These are phyloP conservation scores for Drosophila elegans DNA, from an alignment of 1,140 invertebrate genomes.

Conservation along the genomic window DNA sequence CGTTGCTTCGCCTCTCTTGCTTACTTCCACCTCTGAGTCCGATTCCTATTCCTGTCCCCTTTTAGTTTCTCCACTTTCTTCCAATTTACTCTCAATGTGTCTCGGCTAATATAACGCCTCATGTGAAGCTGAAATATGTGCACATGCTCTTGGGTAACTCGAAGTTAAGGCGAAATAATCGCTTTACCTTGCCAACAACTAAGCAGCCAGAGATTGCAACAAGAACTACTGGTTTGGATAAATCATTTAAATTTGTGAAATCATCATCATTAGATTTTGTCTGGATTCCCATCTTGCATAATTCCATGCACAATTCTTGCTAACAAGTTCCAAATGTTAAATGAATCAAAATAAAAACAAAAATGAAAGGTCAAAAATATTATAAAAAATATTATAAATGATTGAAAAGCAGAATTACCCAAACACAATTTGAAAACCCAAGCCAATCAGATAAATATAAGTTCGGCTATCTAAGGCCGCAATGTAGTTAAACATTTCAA, in stretches of 20 bases:
- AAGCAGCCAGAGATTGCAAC: constrained; percentile 7
- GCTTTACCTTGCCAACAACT: constrained; percentile 8
- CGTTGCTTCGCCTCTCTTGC: constrained; percentile 36
- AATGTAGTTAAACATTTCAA: neutral
- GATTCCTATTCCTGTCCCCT: constrained; percentile 1
- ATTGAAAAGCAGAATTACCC: neutral
- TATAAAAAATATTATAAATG: no score
- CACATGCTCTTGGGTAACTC: constrained; percentile 6
- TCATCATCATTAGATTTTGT: neutral
- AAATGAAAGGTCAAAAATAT: neutral
- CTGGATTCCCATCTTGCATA: neutral
- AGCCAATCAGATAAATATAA: neutral
- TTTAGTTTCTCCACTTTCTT: constrained; percentile 6
- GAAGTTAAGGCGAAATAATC: constrained; percentile 35
- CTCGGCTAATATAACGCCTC: constrained; percentile 45
- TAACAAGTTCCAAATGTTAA: neutral
- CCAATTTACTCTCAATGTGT: constrained; percentile 5
- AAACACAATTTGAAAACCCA: no score
- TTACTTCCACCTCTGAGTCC: constrained; percentile 6
- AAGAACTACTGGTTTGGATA: neutral
- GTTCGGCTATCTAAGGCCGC: neutral
- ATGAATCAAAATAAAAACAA: neutral
- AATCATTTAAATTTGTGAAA: neutral
- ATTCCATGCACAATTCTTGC: neutral
- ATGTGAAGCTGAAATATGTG: constrained; percentile 38